Evolutionary conservation across 2,888 invertebrate species (phyloP), one percentile per base, ranked within the genome.

Genomic region (Clistopyga incitator): DNA sequence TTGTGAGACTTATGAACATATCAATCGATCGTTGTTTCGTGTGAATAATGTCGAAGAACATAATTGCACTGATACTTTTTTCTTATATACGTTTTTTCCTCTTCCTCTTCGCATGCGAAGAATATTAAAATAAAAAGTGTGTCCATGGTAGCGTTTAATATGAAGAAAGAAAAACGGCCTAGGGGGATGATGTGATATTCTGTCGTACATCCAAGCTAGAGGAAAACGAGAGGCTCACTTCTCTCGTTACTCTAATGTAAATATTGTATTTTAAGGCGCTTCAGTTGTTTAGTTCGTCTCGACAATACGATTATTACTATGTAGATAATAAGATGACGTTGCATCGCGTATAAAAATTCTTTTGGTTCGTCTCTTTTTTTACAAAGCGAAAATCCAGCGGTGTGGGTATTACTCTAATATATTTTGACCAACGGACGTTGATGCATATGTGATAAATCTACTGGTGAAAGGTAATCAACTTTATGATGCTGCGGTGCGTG

Each of bases 221-320:
- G 29, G 3, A 23, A 29, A 18, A 61, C 61, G 29, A 61, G 25
- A 20, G 38, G 74, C 74, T 74, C 47, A 45, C 72, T 61, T 61
- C 74, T 74, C 74, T 47, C 61, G 47, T 77, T 42, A 20, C 50
- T 34, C 42, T 42, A 75, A 82, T 86, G 91, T 91, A 91, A 89
- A 91, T 91, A 91, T 88, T 56, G 89, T 91, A 90, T 86, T 83
- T 84, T 89, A 89, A 88, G 86, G 82, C 50, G 84, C 85, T 91
- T 91, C 88, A 88, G 88, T 89, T 90, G 84, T 90, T 90, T 88
- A 88, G 88, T 90, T 91, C 82, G 80, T 88, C 88, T 91, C 85
- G 91, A 90, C 88, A 91, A 91, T 90, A 91, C 82, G 38, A 81
- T 84, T 82, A 81, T 84, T 82, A 87, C 78, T 85, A 82, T 67